Percentiles rank a stretch among this genome's conserved stretches.
phyloP scores from a whole-genome alignment of 2,797 vertebrate genomes.

The Eutrigla gurnardus region DNA sequence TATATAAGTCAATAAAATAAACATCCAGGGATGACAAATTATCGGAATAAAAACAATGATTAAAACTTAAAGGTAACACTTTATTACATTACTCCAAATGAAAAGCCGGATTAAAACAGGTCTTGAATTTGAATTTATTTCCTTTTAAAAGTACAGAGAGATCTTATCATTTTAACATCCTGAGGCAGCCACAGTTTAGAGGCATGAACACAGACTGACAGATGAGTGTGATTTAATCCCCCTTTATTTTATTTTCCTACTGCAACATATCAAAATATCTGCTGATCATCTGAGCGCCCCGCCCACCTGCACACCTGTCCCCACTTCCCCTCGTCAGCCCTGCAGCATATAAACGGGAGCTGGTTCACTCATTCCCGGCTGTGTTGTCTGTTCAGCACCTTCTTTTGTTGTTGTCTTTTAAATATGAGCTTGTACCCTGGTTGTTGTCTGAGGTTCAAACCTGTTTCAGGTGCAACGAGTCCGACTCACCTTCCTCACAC shows the following conservation, averaged over 20 bases:
- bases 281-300: not conserved
- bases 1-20: not conserved
- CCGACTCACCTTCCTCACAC: conserved; percentile 93
- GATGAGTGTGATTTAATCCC: not conserved
- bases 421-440: not conserved
- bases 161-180: not conserved
- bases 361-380: not conserved
- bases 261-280: no score
- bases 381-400: not conserved
- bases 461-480: not conserved
- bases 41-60: not conserved
- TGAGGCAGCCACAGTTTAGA: no score
- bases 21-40: not conserved
- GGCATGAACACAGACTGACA: not conserved
- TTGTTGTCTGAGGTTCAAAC: not conserved
- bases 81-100: not conserved
- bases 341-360: not conserved
- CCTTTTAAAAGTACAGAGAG: no score
- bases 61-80: not conserved
- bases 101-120: not conserved
- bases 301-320: not conserved
- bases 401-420: not conserved
- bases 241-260: not conserved
- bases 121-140: no score
- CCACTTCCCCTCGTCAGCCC: not conserved